Percentiles rank a stretch among this genome's conserved stretches.
These are phyloP conservation scores for Epinotia nisella DNA, from an alignment of 2,888 invertebrate species.

Conservation along the genomic window DNA sequence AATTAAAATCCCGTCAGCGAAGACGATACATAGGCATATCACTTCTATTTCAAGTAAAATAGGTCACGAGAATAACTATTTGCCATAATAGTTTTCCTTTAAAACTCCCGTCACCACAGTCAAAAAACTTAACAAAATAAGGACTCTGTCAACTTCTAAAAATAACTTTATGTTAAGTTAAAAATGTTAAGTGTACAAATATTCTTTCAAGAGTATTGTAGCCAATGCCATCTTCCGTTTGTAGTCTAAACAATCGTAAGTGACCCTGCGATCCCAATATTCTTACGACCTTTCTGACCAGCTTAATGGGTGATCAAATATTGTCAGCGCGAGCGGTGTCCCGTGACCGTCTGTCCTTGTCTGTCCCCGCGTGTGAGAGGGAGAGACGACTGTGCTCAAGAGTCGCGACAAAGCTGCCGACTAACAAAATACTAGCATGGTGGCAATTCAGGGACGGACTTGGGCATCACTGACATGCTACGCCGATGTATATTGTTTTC, in stretches of 20 bases:
- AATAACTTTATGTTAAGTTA: conserved; percentile 51
- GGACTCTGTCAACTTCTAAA: conserved; percentile 53
- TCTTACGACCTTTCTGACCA: conserved; percentile 4
- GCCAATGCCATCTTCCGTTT: conserved; percentile 59
- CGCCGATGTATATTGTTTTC: no score
- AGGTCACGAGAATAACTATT: neutral
- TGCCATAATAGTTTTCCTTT: neutral
- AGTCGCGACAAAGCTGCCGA: conserved; percentile 78
- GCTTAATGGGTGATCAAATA: conserved; percentile 74
- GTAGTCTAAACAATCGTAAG: neutral
- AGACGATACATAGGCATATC: no score
- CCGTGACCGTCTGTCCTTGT: conserved; percentile 64
- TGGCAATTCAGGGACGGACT: conserved; percentile 76
- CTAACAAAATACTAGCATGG: conserved; percentile 82
- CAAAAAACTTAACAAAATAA: conserved; percentile 47
- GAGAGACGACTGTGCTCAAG: conserved; percentile 58
- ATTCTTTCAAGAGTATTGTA: conserved; percentile 66
- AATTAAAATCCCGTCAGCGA: no score
- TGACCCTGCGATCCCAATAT: neutral
- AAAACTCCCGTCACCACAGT: conserved; percentile 33
- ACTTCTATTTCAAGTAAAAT: neutral
- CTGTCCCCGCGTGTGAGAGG: conserved; percentile 49
- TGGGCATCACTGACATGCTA: neutral
- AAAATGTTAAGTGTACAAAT: conserved; percentile 59
- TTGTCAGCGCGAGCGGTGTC: conserved; percentile 66